Base-by-base conservation (phyloP, 2,888 invertebrate species). In the Auanema freiburgensis region DNA sequence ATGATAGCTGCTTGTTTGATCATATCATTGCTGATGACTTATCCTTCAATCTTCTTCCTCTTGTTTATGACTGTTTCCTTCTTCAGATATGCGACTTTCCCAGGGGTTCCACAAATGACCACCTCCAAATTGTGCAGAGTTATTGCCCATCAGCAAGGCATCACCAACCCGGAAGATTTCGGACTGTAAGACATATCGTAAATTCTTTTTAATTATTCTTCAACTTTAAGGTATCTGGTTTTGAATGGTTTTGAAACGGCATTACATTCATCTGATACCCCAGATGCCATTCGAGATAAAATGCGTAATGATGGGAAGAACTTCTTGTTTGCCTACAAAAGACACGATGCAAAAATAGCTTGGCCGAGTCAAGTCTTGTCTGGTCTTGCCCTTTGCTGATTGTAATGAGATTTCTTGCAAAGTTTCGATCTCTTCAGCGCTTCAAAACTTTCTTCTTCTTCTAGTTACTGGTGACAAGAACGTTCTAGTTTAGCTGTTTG, bases 111-210 rank as follows among this genome's bases (percentile, higher is more conserved):
- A 0, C 92, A 92, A 78, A 94, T 94, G 87, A 91, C 92, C 25
- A 92, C 93, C 0, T 89, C 91, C 57, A 94, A 95, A 86, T 90
- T 96, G 59, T 93, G 94, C 86, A 90, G 93, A 83, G 68, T 80
- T 83, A 91, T 96, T 62, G 95, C 95, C 16, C 93, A 94, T 84
- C 93, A 94, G 83, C 92, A 93, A 63, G 90, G 91, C 82, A 92
- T 96, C 76, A 94, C 94, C 63, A 96, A 95, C 86, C 93, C 95
- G 18, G 93, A 94, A 85, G 95, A 96, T 85, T 95, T 93, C 84
- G 93, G 92, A 60, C 88, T 96, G 60, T 95, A 92, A 77, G 82
- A 75, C 52, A 54, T 50, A 33, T 51, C 24, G 10, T 14, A 2
- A 14, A 44, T 4, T 56, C 42, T 57, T n/a, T 44, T 21, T 49